These are phyloP conservation scores for Littorina saxatilis DNA, from an alignment of 1,140 invertebrate species.

Conservation along the genomic window DNA sequence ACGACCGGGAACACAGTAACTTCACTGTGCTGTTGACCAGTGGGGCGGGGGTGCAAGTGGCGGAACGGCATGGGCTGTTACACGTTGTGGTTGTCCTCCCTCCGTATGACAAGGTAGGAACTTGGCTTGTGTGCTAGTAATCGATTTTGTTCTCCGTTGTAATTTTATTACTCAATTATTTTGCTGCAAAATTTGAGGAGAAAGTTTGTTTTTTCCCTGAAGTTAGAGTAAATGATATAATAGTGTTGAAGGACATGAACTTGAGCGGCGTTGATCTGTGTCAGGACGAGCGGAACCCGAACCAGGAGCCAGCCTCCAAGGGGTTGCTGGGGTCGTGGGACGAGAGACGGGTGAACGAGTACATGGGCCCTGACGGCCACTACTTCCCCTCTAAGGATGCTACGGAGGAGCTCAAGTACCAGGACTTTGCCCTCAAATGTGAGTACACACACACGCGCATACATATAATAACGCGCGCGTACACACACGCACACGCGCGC, in stretches of 20 bases:
- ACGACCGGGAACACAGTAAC: slow-evolving; percentile 17
- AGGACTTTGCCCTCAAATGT: slow-evolving; percentile 32
- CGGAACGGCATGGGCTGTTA: slow-evolving; percentile 44
- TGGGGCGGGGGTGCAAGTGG: slow-evolving; percentile 61
- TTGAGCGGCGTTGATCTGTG: no score
- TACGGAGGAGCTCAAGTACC: not conserved
- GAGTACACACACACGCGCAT: no score
- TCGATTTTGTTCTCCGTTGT: no score
- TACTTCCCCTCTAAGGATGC: not conserved
- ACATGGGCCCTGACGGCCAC: not conserved
- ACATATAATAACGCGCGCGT: no score
- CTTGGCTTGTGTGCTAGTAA: not conserved
- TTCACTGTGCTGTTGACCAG: slow-evolving; percentile 49
- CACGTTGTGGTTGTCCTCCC: slow-evolving; percentile 52
- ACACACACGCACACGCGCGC: no score
- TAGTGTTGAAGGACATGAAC: no score
- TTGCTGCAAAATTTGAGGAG: no score
- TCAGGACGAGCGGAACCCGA: not conserved
- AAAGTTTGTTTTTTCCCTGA: no score
- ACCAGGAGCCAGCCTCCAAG: not conserved
- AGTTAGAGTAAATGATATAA: no score
- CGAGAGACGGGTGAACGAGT: slow-evolving; percentile 26
- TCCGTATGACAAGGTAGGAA: not conserved
- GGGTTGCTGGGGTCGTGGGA: slow-evolving; percentile 39
- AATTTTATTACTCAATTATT: no score